Evolutionary conservation across 2,888 invertebrate genomes (phyloP), one percentile per base, ranked within the genome.

Genomic region (Petrophora chlorosata): DNA sequence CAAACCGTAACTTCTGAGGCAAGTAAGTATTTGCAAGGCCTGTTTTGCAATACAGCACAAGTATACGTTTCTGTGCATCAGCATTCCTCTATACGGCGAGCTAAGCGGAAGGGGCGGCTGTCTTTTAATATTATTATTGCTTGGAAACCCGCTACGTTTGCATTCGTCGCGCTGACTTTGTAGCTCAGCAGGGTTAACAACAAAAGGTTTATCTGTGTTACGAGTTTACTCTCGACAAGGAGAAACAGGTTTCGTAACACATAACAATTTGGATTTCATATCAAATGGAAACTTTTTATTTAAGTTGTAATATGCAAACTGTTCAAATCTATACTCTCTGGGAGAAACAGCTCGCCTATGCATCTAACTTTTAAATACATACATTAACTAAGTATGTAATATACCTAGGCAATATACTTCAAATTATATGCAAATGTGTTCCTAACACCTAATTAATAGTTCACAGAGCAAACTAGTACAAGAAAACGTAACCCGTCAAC

Each of bases 71-170:
- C 52, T 64, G 62, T 63, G 67, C 68, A 69, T 79, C 75, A 75
- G 78, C 76, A 73, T 77, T 75, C 71, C 71, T 70, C 60, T 69
- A 59, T 62, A 41, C 2, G 65, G 73, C 73, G 57, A 67, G 59
- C 70, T 65, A 72, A 68, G 76, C 79, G 76, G 79, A 80, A 80
- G 69, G 71, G 61, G 63, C 73, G 63, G 63, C 70, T 74, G 71
- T 77, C 76, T 76, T 73, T 75, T 70, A 71, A 69, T 78, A 76
- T 73, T 75, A 75, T 76, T 75, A 73, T 70, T 67, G 67, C 69
- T 67, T 60, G 63, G 66, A 68, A 79, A 72, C 66, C 60, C 55
- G 65, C 70, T 61, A 61, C 66, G 59, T 63, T 59, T 65, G 66
- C 61, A 54, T 71, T 67, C 59, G 56, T 41, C 30, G 48, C 29